Evolutionary conservation across 2,113 vertebrate genomes (phyloP).

Genomic region (Dicrurus megarhynchus): DNA sequence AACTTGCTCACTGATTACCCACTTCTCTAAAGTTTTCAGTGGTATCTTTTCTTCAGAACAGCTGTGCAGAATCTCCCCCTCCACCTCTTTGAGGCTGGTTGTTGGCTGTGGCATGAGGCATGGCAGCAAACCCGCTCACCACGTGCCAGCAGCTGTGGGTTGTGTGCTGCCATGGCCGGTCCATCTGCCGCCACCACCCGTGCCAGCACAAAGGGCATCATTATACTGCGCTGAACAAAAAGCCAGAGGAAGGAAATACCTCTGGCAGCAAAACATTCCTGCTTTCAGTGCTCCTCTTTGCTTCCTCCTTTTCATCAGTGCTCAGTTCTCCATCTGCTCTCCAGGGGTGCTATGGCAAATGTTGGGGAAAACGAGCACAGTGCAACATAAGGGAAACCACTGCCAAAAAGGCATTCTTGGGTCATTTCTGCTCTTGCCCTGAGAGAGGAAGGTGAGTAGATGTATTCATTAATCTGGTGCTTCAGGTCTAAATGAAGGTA

Average conservation of each 20-base stretch:
- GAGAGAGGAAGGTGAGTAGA: neutral
- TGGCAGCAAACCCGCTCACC: neutral
- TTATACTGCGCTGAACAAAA: neutral
- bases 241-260: slow-evolving; percentile 3
- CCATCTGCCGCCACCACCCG: neutral
- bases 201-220: neutral
- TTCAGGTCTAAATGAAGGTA: neutral
- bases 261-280: neutral
- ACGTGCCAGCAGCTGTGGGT: neutral
- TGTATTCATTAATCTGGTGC: neutral
- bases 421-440: neutral
- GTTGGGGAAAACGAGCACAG: neutral
- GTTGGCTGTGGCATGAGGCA: neutral
- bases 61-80: neutral
- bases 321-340: neutral
- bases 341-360: neutral
- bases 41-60: neutral
- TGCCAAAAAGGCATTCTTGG: neutral
- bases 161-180: neutral
- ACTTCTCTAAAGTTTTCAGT: neutral
- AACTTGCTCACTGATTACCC: neutral
- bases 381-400: neutral
- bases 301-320: neutral
- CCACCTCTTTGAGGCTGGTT: neutral
- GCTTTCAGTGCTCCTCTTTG: neutral